Evolutionary conservation across 2,113 vertebrate species (phyloP).

Genomic region (Hypanus sabinus): DNA sequence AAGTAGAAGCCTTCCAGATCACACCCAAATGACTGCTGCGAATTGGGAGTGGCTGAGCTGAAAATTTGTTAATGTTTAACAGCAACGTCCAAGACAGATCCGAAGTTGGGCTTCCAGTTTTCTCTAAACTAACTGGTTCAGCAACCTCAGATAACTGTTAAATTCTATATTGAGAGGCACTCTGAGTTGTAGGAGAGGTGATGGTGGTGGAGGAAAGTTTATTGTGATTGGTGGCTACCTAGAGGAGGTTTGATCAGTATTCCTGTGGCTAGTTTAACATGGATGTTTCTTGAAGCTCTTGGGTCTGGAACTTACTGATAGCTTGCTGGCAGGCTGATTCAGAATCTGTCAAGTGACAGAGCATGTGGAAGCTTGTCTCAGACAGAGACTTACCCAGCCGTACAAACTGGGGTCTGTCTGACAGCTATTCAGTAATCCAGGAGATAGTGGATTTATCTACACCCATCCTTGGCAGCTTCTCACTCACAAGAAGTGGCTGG

Average conservation of each 20-base stretch:
- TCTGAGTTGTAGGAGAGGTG: not conserved
- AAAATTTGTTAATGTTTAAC: not conserved
- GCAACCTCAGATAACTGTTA: not conserved
- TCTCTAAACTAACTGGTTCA: not conserved
- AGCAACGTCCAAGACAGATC: not conserved
- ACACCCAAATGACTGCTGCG: not conserved
- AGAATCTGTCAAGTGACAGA: too few species aligned
- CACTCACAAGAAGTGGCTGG: too few species aligned
- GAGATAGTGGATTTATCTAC: too few species aligned
- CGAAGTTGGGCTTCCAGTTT: not conserved
- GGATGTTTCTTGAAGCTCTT: not conserved
- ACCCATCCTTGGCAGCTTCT: too few species aligned
- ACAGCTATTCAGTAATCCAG: too few species aligned
- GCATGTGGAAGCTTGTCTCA: too few species aligned
- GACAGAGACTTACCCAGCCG: too few species aligned
- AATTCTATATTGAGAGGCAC: not conserved
- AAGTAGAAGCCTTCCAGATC: not conserved
- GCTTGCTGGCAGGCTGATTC: too few species aligned
- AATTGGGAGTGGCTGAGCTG: not conserved
- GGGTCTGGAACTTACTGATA: too few species aligned
- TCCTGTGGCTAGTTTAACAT: not conserved
- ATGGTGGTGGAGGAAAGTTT: too few species aligned
- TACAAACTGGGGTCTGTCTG: too few species aligned
- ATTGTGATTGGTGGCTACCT: too few species aligned
- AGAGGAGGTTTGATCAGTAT: not conserved